Evolutionary conservation across 2,888 invertebrate species (phyloP).

Genomic region (Archaeoteleia sp.): DNA sequence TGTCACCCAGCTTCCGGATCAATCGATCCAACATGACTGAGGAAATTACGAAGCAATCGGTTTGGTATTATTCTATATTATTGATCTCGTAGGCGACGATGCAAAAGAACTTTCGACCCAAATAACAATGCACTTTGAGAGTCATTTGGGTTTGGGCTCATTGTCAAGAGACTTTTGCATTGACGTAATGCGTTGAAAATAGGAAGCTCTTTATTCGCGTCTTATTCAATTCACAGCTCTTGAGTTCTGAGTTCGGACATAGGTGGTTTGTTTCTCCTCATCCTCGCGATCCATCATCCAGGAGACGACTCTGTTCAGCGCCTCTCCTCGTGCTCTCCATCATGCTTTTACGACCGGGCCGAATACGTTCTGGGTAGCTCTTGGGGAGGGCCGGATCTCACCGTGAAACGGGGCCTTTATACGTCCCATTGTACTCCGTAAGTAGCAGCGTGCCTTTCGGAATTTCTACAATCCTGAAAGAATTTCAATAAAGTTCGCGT

Average conservation of each 20-base stretch:
- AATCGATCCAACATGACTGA: too few relatives aligned
- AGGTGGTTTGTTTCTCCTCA: conserved; percentile 44
- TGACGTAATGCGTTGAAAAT: conserved; percentile 25
- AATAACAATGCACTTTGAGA: too few relatives aligned
- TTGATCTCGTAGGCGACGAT: too few relatives aligned
- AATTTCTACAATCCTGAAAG: conserved; percentile 32
- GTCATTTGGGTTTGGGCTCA: too few relatives aligned
- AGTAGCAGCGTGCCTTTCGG: conserved; percentile 61
- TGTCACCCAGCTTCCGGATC: too few relatives aligned
- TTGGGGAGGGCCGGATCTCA: conserved; percentile 63
- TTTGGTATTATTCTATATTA: too few relatives aligned
- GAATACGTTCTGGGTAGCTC: conserved; percentile 64
- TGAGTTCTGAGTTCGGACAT: conserved; percentile 31
- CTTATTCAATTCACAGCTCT: conserved; percentile 13
- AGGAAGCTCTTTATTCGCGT: conserved; percentile 14
- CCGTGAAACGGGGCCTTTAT: conserved; percentile 68
- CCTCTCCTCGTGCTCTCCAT: conserved; percentile 57
- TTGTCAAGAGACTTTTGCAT: too few relatives aligned
- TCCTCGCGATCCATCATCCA: conserved; percentile 49
- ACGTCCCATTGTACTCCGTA: conserved; percentile 63
- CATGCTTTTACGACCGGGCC: conserved; percentile 65
- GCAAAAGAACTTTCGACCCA: too few relatives aligned
- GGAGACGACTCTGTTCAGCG: conserved; percentile 41
- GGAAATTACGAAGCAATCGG: too few relatives aligned
- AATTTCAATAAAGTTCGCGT: conserved; percentile 34